Evolutionary conservation across 1,140 invertebrate genomes (phyloP).

Genomic region (Drosophila lacteicornis): DNA sequence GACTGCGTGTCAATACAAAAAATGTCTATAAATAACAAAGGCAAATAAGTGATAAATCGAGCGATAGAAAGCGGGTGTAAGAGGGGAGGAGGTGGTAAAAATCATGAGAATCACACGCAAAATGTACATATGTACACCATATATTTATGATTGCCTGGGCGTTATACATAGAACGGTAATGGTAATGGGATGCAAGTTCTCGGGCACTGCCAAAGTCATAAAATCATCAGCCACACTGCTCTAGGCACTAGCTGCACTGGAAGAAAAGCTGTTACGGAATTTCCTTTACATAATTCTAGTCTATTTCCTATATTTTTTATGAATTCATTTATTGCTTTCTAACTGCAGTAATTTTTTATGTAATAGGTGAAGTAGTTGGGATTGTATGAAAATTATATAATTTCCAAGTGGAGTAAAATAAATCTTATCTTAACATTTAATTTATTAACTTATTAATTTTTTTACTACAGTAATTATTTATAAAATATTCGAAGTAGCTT

Average conservation of each 20-base stretch:
- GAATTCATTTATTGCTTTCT: too few relatives aligned
- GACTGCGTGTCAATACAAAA: constrained; percentile 27
- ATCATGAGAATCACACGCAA: constrained; percentile 60
- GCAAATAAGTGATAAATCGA: constrained; percentile 64
- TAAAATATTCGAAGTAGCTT: too few relatives aligned
- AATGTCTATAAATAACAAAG: constrained; percentile 63
- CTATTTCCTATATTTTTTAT: too few relatives aligned
- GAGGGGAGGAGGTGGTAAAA: constrained; percentile 1
- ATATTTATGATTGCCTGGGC: constrained; percentile 61
- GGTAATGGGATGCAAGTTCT: constrained; percentile 44
- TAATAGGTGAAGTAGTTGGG: neutral
- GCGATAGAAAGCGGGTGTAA: constrained; percentile 51
- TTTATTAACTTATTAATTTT: too few relatives aligned
- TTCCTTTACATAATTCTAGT: neutral
- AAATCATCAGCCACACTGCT: constrained; percentile 37
- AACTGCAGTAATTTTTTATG: too few relatives aligned
- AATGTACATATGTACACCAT: constrained; percentile 63
- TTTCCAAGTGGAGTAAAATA: neutral
- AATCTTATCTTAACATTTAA: too few relatives aligned
- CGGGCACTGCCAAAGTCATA: constrained; percentile 65
- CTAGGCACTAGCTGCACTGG: constrained; percentile 5
- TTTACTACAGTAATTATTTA: too few relatives aligned
- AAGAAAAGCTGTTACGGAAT: neutral
- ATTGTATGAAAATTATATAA: neutral
- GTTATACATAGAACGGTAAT: constrained; percentile 39